Percentiles rank a stretch among this genome's conserved stretches.
Conservation (phyloP, 2,888 invertebrate species). For the Alcis repandata region DNA sequence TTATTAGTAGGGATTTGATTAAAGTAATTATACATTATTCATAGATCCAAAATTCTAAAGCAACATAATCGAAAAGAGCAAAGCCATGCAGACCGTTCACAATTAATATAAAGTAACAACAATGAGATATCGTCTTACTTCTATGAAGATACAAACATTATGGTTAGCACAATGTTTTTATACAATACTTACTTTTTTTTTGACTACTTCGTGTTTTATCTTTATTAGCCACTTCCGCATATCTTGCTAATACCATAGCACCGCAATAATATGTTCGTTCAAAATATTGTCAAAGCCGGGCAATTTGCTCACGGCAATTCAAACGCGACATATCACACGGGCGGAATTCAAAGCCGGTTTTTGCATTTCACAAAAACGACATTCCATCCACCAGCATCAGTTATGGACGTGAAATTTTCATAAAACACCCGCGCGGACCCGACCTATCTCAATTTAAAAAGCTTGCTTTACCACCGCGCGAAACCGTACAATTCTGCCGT, state of each 20-base stretch:
- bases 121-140: no score
- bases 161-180: no score
- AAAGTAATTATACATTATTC: no score
- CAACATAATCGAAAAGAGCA: no score
- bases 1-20: no score
- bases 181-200: not conserved
- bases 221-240: not conserved
- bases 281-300: conserved; percentile 26
- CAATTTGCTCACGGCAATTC: conserved; percentile 32
- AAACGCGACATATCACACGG: conserved; percentile 41
- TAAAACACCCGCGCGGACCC: conserved; percentile 58
- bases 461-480: conserved; percentile 58
- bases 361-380: conserved; percentile 47
- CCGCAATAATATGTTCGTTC: conserved; percentile 15
- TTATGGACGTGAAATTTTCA: conserved; percentile 60
- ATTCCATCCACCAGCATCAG: conserved; percentile 50
- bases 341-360: conserved; percentile 45
- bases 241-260: not conserved
- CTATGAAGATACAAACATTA: no score
- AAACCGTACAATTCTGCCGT: conserved; percentile 44
- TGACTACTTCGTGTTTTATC: not conserved
- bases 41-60: no score
- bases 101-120: no score
- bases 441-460: conserved; percentile 67
- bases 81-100: no score